Percentiles rank a stretch among this genome's conserved stretches.
phyloP scores from a whole-genome alignment of 2,113 vertebrate genomes.

The Xenopus tropicalis region UCB_Xtro_10.0 CM004451.2:62378501-62379000 shows the following conservation, averaged over 20 bases:
- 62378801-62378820: not conserved
- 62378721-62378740: slow-evolving; percentile 81
- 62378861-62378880: not conserved
- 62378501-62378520: slow-evolving; percentile 32
- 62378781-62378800: not conserved
- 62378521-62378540: slow-evolving; percentile 7
- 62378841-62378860: no score
- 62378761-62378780: slow-evolving; percentile 5
- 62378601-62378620: slow-evolving; percentile 47
- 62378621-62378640: slow-evolving; percentile 64
- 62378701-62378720: slow-evolving; percentile 95
- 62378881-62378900: slow-evolving; percentile 3
- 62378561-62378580: slow-evolving; percentile 46
- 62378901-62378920: not conserved
- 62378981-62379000: no score
- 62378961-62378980: no score
- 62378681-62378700: slow-evolving; percentile 83
- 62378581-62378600: slow-evolving; percentile 41
- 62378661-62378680: slow-evolving; percentile 70
- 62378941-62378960: no score
- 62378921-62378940: no score
- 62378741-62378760: slow-evolving; percentile 78
- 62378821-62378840: not conserved
- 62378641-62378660: slow-evolving; percentile 61
- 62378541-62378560: not conserved